phyloP scores from a whole-genome alignment of 1,140 invertebrate species.

The Onthophagus taurus region DNA sequence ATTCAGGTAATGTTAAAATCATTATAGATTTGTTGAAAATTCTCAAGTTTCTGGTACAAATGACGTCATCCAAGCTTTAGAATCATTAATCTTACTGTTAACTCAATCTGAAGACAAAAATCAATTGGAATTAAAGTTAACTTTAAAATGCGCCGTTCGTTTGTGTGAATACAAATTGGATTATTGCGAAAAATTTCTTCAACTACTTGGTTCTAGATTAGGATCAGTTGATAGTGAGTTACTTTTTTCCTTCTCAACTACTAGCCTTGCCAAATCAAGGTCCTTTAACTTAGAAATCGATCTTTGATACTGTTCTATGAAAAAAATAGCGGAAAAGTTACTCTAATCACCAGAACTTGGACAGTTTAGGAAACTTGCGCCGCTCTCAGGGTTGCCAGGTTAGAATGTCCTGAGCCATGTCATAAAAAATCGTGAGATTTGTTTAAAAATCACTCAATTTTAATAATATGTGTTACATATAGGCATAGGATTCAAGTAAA shows the following conservation, averaged over 20 bases:
- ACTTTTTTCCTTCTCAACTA: neutral
- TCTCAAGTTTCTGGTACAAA: slow-evolving; percentile 51
- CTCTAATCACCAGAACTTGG: too few species aligned
- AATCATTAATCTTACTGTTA: slow-evolving; percentile 61
- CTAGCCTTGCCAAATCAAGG: too few species aligned
- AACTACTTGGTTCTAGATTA: slow-evolving; percentile 48
- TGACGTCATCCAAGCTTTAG: slow-evolving; percentile 53
- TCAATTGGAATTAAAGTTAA: slow-evolving; percentile 50
- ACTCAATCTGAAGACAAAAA: slow-evolving; percentile 40
- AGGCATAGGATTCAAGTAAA: too few species aligned
- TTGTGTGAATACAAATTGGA: slow-evolving; percentile 51
- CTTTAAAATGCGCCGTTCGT: slow-evolving; percentile 59
- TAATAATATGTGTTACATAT: too few species aligned
- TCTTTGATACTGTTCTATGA: too few species aligned
- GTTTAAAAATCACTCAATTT: too few species aligned
- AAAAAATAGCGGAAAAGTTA: too few species aligned
- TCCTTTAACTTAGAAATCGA: too few species aligned
- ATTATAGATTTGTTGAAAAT: slow-evolving; percentile 52
- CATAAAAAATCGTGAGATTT: too few species aligned
- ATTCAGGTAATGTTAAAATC: neutral
- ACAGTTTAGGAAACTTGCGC: too few species aligned
- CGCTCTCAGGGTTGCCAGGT: too few species aligned
- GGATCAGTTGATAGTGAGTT: slow-evolving; percentile 35
- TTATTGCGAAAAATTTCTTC: slow-evolving; percentile 53
- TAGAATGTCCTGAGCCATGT: too few species aligned